A percentile compares a stretch with the other conserved stretches of the same genome.
phyloP scores from a whole-genome alignment of 2,113 vertebrate genomes.

The Eudyptes chrysolophus region DNA sequence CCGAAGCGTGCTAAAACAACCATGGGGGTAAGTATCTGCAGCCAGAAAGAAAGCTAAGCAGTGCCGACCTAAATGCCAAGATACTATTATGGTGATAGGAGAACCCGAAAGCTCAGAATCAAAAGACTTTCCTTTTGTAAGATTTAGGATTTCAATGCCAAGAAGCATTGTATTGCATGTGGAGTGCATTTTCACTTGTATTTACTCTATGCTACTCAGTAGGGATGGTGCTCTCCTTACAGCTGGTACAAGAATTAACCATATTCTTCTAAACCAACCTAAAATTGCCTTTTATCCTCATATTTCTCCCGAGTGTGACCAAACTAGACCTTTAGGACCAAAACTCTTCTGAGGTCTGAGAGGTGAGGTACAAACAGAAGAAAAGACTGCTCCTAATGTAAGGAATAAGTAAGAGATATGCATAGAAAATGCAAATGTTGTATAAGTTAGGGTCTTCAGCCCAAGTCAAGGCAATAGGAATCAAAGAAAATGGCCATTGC shows the following conservation, averaged over 20 bases:
- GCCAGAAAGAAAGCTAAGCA: neutral
- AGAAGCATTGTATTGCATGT: neutral
- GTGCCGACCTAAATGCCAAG: neutral
- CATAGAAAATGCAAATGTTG: neutral
- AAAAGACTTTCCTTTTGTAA: neutral
- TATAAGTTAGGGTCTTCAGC: neutral
- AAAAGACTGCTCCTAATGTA: neutral
- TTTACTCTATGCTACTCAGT: neutral
- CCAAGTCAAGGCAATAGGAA: neutral
- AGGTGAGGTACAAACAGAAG: neutral
- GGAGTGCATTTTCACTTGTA: neutral
- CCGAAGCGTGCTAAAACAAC: neutral
- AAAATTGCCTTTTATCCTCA: neutral
- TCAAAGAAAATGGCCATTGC: neutral
- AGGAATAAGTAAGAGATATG: neutral
- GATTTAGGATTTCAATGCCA: neutral
- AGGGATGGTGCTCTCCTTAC: neutral
- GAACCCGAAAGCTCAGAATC: neutral
- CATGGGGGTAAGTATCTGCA: neutral
- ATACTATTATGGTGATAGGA: neutral
- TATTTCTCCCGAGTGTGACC: neutral
- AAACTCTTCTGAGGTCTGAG: neutral
- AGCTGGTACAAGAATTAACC: neutral
- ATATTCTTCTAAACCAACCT: neutral
- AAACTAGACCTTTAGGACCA: neutral